phyloP scores from a whole-genome alignment of 1,140 invertebrate genomes.

The Bursaphelenchus mucronatus region DNA sequence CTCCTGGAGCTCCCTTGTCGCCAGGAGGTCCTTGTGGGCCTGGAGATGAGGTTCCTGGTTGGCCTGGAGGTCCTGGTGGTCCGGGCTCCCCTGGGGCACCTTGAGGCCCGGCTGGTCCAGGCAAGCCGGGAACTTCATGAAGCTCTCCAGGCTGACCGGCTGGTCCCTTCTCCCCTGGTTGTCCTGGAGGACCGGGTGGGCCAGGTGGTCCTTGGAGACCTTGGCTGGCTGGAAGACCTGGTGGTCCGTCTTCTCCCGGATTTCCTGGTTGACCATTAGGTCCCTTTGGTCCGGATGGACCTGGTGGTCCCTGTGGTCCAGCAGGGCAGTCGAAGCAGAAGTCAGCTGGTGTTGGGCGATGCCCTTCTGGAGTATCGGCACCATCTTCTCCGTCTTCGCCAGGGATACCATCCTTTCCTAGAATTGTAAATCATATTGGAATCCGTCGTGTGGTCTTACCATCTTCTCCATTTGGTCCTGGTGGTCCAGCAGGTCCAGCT shows the following conservation, averaged over 20 bases:
- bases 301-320: neutral
- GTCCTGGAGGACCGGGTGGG: too few species aligned
- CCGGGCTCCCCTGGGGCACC: neutral
- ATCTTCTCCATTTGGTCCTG: neutral
- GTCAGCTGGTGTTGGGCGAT: conserved; percentile 1
- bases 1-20: neutral
- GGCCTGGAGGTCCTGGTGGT: neutral
- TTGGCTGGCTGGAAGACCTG: too few species aligned
- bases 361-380: conserved; percentile 23
- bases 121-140: neutral
- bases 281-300: too few species aligned
- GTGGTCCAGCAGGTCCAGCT: conserved; percentile 7
- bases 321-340: conserved; percentile 28
- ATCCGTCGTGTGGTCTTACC: too few species aligned
- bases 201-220: too few species aligned
- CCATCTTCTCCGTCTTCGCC: conserved; percentile 22
- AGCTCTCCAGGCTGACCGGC: neutral
- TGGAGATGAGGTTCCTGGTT: neutral
- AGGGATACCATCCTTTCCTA: conserved; percentile 1
- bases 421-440: too few species aligned
- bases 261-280: too few species aligned
- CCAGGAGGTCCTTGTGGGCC: conserved; percentile 1
- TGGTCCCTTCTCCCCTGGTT: too few species aligned
- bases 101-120: conserved; percentile 4
- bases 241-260: too few species aligned